Evolutionary conservation across 2,888 invertebrate genomes (phyloP).

Genomic region (Noctua janthina): DNA sequence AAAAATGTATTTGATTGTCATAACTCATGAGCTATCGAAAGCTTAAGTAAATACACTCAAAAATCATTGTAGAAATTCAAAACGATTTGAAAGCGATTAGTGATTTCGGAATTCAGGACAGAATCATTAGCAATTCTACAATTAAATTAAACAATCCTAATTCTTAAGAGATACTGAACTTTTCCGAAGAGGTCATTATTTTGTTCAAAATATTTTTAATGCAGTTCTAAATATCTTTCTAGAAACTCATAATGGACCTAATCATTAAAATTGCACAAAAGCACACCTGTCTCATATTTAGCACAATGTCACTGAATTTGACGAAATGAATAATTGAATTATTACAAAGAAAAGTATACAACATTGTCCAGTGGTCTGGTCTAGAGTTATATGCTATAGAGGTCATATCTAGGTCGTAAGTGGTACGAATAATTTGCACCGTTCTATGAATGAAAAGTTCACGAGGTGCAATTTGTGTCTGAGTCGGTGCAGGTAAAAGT

Average conservation of each 20-base stretch:
- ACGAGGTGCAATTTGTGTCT: conserved; percentile 39
- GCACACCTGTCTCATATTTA: conserved; percentile 17
- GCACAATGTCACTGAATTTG: conserved; percentile 7
- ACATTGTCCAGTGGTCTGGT: conserved; percentile 35
- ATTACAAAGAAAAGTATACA: conserved; percentile 10
- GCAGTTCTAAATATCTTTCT: not conserved
- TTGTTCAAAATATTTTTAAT: not conserved
- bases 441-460: conserved; percentile 32
- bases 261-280: not conserved
- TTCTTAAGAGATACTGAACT: not conserved
- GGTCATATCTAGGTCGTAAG: conserved; percentile 44
- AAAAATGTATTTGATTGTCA: not conserved
- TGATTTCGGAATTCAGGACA: not conserved
- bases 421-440: conserved; percentile 37
- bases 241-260: not conserved
- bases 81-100: not conserved
- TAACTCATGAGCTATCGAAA: no score
- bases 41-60: not conserved
- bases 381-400: conserved; percentile 32
- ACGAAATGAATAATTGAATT: conserved; percentile 32
- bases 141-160: not conserved
- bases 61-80: not conserved
- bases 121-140: not conserved
- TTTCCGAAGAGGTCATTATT: not conserved
- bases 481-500: conserved; percentile 29